Percentiles rank a stretch among this genome's conserved stretches.
Conservation (phyloP, 2,888 invertebrate species). For the Tachina grossa region DNA sequence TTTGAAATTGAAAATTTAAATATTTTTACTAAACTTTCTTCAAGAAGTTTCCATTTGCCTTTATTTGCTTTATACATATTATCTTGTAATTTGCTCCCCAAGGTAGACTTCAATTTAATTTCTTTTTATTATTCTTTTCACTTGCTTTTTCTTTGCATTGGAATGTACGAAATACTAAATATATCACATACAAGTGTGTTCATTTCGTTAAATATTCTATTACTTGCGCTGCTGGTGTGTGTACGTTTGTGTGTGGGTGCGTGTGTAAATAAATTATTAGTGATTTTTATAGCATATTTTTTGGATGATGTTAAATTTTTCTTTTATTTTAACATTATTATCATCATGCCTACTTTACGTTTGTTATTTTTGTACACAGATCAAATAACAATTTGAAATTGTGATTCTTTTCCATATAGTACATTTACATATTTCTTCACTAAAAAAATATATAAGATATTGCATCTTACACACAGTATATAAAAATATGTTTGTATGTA, state of each 20-base stretch:
- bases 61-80: constrained; percentile 30
- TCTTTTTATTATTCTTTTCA: constrained; percentile 4
- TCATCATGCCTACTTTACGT: constrained; percentile 57
- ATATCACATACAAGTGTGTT: neutral
- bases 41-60: neutral
- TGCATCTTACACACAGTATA: too few relatives aligned
- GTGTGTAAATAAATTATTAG: constrained; percentile 53
- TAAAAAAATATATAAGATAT: neutral
- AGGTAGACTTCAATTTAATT: constrained; percentile 50
- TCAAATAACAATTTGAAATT: constrained; percentile 64
- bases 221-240: constrained; percentile 56
- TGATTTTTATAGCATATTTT: constrained; percentile 60
- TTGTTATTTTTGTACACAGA: constrained; percentile 50
- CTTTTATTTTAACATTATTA: constrained; percentile 57
- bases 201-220: constrained; percentile 65
- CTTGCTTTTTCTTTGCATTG: neutral
- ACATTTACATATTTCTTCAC: constrained; percentile 50
- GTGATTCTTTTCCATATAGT: constrained; percentile 13
- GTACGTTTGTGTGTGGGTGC: constrained; percentile 1
- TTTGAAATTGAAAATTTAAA: constrained; percentile 25
- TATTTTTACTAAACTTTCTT: neutral
- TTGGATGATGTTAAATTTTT: constrained; percentile 15
- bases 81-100: constrained; percentile 58
- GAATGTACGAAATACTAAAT: neutral
- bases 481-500: neutral